phyloP scores from a whole-genome alignment of 2,113 vertebrate genomes.

The Brachyistius frenatus region DNA sequence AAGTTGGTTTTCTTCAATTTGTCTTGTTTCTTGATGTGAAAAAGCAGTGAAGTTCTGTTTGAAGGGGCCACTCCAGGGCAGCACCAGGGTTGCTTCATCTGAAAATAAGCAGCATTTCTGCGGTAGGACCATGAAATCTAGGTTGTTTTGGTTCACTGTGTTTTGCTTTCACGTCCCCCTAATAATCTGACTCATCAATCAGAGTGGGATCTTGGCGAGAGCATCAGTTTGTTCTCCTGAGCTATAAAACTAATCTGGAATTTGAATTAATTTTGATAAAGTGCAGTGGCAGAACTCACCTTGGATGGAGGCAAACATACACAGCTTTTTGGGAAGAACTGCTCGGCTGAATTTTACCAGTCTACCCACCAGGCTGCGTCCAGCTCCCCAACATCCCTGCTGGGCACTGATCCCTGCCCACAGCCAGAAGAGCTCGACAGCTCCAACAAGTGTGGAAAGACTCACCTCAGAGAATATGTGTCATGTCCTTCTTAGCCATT shows the following conservation, averaged over 20 bases:
- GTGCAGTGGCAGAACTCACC: slow-evolving; percentile 20
- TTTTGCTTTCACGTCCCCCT: slow-evolving; percentile 32
- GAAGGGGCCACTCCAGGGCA: slow-evolving; percentile 31
- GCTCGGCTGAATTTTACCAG: slow-evolving; percentile 36
- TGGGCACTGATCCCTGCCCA: slow-evolving; percentile 15
- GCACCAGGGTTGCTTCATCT: slow-evolving; percentile 41
- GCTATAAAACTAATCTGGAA: background rate
- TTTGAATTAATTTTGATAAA: slow-evolving; percentile 28
- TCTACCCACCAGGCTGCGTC: background rate
- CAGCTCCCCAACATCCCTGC: background rate
- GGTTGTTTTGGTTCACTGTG: slow-evolving; percentile 39
- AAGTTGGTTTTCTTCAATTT: slow-evolving; percentile 47
- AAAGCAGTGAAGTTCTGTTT: slow-evolving; percentile 19
- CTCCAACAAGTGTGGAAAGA: slow-evolving; percentile 42
- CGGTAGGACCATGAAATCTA: slow-evolving; percentile 33
- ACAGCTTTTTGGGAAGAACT: slow-evolving; percentile 28
- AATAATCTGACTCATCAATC: slow-evolving; percentile 21
- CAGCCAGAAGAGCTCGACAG: slow-evolving; percentile 14
- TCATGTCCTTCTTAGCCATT: slow-evolving; percentile 46
- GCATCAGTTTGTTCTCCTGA: slow-evolving; percentile 1
- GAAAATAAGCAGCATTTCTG: slow-evolving; percentile 54
- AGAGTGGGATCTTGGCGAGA: slow-evolving; percentile 15
- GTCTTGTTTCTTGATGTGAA: slow-evolving; percentile 9
- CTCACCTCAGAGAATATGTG: slow-evolving; percentile 53
- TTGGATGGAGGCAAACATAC: slow-evolving; percentile 14